Conservation (phyloP, 2,888 invertebrate species). For the Synanthedon formicaeformis region DNA sequence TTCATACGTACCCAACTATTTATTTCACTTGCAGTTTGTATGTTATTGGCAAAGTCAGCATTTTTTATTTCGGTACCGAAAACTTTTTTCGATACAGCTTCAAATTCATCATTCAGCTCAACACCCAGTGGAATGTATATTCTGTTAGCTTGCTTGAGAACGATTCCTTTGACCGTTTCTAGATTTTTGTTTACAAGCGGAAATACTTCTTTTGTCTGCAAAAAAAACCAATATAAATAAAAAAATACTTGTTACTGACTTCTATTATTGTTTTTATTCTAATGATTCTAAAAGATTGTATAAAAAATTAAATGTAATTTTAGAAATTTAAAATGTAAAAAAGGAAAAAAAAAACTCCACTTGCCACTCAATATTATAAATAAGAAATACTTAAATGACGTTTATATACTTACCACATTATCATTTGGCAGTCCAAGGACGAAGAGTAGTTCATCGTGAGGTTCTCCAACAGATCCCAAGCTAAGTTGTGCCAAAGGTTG, state of each 20-base stretch:
- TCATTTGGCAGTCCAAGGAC: constrained; percentile 35
- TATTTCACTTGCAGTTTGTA: constrained; percentile 67
- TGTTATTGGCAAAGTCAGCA: constrained; percentile 69
- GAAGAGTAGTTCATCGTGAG: constrained; percentile 42
- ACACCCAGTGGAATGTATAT: constrained; percentile 70
- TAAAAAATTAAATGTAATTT: no score
- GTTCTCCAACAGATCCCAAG: constrained; percentile 37
- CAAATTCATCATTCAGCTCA: constrained; percentile 66
- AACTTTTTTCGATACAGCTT: constrained; percentile 57
- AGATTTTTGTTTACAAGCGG: constrained; percentile 19
- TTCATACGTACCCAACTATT: constrained; percentile 76
- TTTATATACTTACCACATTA: not conserved
- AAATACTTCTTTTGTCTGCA: constrained; percentile 40
- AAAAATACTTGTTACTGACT: not conserved
- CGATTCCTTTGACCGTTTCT: constrained; percentile 50
- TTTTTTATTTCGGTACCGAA: constrained; percentile 74
- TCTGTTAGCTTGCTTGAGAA: constrained; percentile 76
- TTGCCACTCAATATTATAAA: not conserved
- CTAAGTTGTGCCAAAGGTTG: constrained; percentile 43
- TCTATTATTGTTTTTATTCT: no score
- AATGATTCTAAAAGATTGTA: no score
- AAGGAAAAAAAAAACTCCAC: no score
- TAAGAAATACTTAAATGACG: not conserved
- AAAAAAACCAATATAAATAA: not conserved
- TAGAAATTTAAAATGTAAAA: no score